Conservation (phyloP, 2,797 vertebrate genomes). For the Miichthys miiuy region DNA sequence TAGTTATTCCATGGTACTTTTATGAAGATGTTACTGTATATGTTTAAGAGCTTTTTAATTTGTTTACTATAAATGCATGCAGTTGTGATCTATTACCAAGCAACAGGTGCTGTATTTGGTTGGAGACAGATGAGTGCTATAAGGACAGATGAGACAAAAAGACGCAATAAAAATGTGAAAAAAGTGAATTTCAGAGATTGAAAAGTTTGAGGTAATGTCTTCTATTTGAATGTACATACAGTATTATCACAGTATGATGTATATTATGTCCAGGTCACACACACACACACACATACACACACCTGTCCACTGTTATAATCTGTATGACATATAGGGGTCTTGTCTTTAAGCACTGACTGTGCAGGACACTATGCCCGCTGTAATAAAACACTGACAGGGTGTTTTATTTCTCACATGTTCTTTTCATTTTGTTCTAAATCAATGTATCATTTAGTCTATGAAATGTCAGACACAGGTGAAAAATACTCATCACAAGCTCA, state of each 20-base stretch:
- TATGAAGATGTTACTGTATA: not conserved
- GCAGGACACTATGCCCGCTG: not conserved
- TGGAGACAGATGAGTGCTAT: not conserved
- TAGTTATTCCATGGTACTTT: not conserved
- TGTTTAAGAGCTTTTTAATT: not conserved
- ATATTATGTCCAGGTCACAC: not conserved
- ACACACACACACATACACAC: not conserved
- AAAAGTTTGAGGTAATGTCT: not conserved
- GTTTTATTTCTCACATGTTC: constrained; percentile 1
- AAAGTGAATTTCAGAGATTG: constrained; percentile 1
- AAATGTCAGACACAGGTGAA: not conserved
- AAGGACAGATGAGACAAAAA: not conserved
- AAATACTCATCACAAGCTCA: not conserved
- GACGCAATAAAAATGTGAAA: not conserved
- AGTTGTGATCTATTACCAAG: constrained; percentile 17
- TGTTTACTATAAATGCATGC: not conserved
- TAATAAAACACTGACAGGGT: not conserved
- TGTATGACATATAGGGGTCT: not conserved
- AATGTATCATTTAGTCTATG: not conserved
- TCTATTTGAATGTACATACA: not conserved
- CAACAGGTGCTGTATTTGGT: constrained; percentile 24
- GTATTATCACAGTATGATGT: not conserved
- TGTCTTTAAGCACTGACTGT: not conserved
- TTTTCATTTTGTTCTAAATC: constrained; percentile 12
- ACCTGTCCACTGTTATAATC: not conserved